A percentile compares a stretch with the other conserved stretches of the same genome.
These are phyloP conservation scores for Nicator chloris DNA, from an alignment of 2,113 vertebrate genomes.

Conservation along the genomic window DNA sequence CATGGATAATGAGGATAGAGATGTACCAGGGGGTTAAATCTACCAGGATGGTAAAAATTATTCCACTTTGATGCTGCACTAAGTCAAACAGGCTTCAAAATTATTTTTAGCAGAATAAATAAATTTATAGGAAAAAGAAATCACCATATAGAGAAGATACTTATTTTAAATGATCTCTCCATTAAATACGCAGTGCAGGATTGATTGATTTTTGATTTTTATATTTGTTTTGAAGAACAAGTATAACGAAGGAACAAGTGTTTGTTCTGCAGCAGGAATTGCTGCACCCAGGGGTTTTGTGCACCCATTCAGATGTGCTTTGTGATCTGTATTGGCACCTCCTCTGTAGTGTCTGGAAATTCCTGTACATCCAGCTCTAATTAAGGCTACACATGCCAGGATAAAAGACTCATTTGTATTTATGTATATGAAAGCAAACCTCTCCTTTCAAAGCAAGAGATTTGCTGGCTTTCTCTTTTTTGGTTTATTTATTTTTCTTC, in stretches of 20 bases:
- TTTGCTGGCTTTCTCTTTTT: neutral
- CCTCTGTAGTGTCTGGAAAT: neutral
- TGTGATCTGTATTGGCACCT: neutral
- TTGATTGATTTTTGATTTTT: neutral
- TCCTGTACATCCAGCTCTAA: neutral
- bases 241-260: neutral
- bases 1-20: neutral
- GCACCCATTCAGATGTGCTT: neutral
- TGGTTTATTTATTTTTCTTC: slow-evolving; percentile 21
- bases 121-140: neutral
- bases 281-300: neutral
- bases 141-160: fast-evolving
- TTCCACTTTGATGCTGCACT: neutral
- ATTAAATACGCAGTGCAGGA: neutral
- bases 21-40: fast-evolving
- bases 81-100: neutral
- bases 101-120: neutral
- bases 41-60: neutral
- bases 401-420: slow-evolving; percentile 29
- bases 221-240: neutral
- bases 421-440: slow-evolving; percentile 2
- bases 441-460: neutral
- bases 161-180: neutral
- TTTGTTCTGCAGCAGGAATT: neutral
- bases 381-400: neutral